Base-by-base conservation (phyloP, 2,797 vertebrate species). In the Sardinella longiceps region DNA sequence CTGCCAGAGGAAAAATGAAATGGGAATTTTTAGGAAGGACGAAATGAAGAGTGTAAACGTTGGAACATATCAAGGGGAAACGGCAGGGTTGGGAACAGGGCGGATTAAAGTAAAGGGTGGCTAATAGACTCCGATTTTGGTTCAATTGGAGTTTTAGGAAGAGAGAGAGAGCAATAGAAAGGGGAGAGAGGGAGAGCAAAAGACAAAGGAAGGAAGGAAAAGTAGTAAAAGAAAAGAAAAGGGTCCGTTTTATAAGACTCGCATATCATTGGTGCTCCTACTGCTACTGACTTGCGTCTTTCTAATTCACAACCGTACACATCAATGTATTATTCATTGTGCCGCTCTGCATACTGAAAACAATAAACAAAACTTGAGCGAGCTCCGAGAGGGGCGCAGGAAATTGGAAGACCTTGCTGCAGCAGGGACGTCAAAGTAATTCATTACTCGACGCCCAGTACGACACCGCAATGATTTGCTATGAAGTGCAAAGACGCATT, bases 1-100 rank as follows among this genome's bases (percentile, higher is more conserved):
- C 98, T 99, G 89, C 25, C 0, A 15, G 18, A 0, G 5, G 15
- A 23, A 1, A 5, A 37, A 43, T 5, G 14, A 9, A 23, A 7
- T n/a, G n/a, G 1, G n/a, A 25, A 25, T 25, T n/a, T n/a, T 60
- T 25, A 58, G 56, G n/a, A 10, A 1, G 2, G 20, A n/a, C 53
- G 1, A 25, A 58, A n/a, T 58, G 1, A n/a, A 58, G 3, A n/a
- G 23, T 58, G 10, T 1, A 58, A 58, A 9, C 23, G 9, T n/a
- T 9, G 56, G 9, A 5, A 60, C 2, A 10, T 3, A 9, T 60
- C 10, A 11, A 60, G 6, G 6, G 1, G n/a, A 60, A 23, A 23
- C 53, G 20, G 20, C 20, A 20, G 51, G 15, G 4, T 53, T 20
- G 23, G 51, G 4, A 5, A 45, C 1, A 48, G 10, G 25, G 28